Percentiles rank a stretch among this genome's conserved stretches.
phyloP scores from a whole-genome alignment of 2,113 vertebrate genomes.

The Carassius gibelio region DNA sequence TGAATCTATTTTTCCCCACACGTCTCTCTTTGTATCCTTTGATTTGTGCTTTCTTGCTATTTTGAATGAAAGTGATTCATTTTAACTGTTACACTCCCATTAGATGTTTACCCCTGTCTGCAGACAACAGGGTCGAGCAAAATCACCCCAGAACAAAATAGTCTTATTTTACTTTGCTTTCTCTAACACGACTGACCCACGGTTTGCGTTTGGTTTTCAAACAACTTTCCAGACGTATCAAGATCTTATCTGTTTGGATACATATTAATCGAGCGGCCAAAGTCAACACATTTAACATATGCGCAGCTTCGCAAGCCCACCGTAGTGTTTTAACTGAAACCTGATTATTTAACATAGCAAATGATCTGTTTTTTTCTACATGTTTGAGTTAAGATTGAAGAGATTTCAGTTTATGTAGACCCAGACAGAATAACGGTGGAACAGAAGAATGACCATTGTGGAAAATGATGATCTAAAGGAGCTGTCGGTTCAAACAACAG shows the following conservation, averaged over 20 bases:
- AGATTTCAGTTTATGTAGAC: constrained; percentile 39
- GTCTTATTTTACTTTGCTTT: constrained; percentile 42
- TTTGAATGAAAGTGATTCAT: constrained; percentile 52
- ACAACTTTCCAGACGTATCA: constrained; percentile 56
- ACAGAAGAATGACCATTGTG: background rate
- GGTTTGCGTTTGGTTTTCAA: constrained; percentile 62
- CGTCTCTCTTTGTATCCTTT: constrained; percentile 17
- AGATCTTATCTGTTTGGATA: constrained; percentile 69
- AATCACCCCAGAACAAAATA: constrained; percentile 57
- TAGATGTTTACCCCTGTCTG: constrained; percentile 50
- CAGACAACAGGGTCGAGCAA: constrained; percentile 43
- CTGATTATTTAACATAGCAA: constrained; percentile 69
- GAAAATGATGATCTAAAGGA: constrained; percentile 12
- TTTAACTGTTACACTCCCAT: constrained; percentile 10
- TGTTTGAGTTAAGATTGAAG: constrained; percentile 37
- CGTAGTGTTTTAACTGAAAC: constrained; percentile 61
- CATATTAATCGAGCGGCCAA: constrained; percentile 60
- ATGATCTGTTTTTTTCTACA: constrained; percentile 58
- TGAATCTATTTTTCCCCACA: background rate
- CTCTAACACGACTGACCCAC: constrained; percentile 7
- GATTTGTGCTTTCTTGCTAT: background rate
- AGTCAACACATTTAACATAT: constrained; percentile 62
- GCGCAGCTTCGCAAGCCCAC: constrained; percentile 56
- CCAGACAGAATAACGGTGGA: background rate
- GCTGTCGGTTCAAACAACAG: background rate